phyloP scores from a whole-genome alignment of 2,113 vertebrate genomes.

The Rhinolophus sinicus region DNA sequence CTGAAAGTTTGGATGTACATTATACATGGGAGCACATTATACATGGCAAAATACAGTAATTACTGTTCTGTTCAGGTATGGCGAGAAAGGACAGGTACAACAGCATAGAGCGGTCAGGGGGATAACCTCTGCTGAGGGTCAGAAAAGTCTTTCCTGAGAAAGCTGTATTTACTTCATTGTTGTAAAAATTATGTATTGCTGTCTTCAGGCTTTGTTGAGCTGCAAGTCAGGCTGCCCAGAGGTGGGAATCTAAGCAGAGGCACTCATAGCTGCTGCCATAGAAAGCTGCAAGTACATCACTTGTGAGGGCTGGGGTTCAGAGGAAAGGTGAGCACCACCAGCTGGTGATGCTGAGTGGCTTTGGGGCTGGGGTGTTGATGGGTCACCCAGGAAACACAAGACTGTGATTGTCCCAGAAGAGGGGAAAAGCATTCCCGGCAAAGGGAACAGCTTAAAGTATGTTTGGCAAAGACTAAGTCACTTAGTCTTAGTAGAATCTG shows the following conservation, averaged over 20 bases:
- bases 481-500: neutral
- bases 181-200: neutral
- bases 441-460: neutral
- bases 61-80: neutral
- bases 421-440: neutral
- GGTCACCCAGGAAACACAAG: neutral
- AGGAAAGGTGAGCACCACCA: neutral
- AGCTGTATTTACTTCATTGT: neutral
- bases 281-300: rapidly evolving
- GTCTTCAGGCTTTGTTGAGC: neutral
- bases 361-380: neutral
- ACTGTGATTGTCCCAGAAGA: neutral
- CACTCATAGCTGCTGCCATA: neutral
- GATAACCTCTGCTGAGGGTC: neutral
- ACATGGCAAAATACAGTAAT: neutral
- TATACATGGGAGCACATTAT: too few species aligned
- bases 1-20: too few species aligned
- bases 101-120: neutral
- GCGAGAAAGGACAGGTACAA: neutral
- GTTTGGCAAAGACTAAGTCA: neutral
- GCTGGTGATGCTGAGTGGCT: neutral
- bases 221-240: neutral
- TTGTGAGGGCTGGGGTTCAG: neutral
- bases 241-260: neutral
- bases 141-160: neutral